phyloP scores from a whole-genome alignment of 1,140 invertebrate genomes.

The Plectrocnemia conspersa region DNA sequence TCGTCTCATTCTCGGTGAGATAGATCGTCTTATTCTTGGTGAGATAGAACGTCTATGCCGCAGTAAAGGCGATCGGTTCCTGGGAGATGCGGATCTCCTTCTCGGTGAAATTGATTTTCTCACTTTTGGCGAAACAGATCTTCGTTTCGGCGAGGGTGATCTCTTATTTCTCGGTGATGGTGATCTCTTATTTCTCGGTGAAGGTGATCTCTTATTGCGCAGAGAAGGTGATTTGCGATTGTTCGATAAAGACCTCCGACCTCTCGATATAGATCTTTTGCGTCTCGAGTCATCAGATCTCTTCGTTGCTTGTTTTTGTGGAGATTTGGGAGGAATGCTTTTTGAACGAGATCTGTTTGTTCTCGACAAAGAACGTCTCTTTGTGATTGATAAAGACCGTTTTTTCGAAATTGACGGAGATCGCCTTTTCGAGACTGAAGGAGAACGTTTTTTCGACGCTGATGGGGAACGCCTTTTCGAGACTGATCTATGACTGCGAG shows the following conservation, averaged over 20 bases:
- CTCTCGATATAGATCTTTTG: conserved; percentile 24
- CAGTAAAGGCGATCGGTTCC: conserved; percentile 22
- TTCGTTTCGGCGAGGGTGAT: conserved; percentile 19
- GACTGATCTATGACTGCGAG: conserved; percentile 32
- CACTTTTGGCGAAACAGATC: conserved; percentile 24
- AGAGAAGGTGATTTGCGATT: conserved; percentile 10
- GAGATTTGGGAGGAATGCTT: no score
- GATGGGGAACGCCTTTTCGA: conserved; percentile 37
- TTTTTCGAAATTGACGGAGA: no score
- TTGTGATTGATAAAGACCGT: no score
- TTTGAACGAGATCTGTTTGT: no score
- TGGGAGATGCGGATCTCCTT: conserved; percentile 22
- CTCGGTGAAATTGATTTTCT: conserved; percentile 27
- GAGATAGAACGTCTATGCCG: conserved; percentile 26
- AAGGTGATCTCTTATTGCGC: not conserved
- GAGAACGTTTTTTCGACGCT: conserved; percentile 31
- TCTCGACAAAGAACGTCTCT: no score
- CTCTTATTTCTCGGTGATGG: conserved; percentile 19
- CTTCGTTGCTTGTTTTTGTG: no score
- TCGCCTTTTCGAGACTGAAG: conserved; percentile 13
- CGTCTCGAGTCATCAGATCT: no score
- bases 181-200: conserved; percentile 33
- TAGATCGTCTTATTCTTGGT: conserved; percentile 16
- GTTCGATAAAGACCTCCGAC: conserved; percentile 26
- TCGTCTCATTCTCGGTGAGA: conserved; percentile 21